Evolutionary conservation across 2,113 vertebrate genomes (phyloP).

Genomic region (Vicugna pacos): DNA sequence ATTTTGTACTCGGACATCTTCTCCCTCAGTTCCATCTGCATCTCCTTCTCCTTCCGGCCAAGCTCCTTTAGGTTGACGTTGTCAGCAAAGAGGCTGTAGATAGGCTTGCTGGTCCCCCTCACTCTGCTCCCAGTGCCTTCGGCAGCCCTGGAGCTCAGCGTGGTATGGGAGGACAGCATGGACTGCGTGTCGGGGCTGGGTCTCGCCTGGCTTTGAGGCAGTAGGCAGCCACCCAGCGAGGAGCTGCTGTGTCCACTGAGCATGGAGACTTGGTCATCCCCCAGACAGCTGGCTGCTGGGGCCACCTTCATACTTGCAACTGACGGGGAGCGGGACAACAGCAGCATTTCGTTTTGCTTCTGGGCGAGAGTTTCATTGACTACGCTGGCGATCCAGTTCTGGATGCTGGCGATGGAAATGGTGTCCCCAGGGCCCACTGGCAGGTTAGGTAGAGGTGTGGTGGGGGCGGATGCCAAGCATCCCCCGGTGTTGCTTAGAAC

Average conservation of each 20-base stretch:
- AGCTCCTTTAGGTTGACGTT: constrained; percentile 93
- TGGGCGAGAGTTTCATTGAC: constrained; percentile 96
- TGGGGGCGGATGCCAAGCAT: constrained; percentile 65
- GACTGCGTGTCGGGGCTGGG: constrained; percentile 83
- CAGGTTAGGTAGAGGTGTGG: constrained; percentile 86
- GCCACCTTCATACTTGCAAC: constrained; percentile 80
- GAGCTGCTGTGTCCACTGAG: constrained; percentile 88
- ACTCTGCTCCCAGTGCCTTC: constrained; percentile 80
- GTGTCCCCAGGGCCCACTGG: constrained; percentile 91
- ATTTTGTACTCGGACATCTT: constrained; percentile 93
- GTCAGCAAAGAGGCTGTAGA: constrained; percentile 96
- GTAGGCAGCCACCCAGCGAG: constrained; percentile 82
- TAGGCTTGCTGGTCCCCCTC: constrained; percentile 93
- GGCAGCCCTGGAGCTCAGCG: constrained; percentile 51
- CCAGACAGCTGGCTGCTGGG: constrained; percentile 78
- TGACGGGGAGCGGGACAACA: constrained; percentile 84
- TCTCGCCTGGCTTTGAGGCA: constrained; percentile 68
- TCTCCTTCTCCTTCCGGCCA: constrained; percentile 92
- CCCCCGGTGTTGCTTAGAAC: constrained; percentile 74
- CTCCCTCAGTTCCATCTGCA: constrained; percentile 92
- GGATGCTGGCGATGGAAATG: constrained; percentile 94
- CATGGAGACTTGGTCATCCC: constrained; percentile 91
- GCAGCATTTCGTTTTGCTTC: constrained; percentile 93
- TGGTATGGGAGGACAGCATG: constrained; percentile 88
- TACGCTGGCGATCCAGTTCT: constrained; percentile 96